Percentiles rank a stretch among this genome's conserved stretches.
Evolutionary conservation across 2,113 vertebrate genomes (phyloP).

Genomic region (Ranitomeya variabilis): DNA sequence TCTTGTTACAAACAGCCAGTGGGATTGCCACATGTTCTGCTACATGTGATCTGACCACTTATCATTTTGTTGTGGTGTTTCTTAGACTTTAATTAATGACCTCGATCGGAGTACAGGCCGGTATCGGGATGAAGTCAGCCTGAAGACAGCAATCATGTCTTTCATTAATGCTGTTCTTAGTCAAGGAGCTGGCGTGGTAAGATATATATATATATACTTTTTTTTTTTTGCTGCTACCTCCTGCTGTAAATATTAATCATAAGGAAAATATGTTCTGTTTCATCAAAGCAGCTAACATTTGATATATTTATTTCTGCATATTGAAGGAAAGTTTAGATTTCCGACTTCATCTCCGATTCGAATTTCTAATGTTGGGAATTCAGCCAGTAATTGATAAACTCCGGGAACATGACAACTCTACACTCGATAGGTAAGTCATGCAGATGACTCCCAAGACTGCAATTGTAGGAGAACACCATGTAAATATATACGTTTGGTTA

Average conservation of each 20-base stretch:
- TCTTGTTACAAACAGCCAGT: too few species aligned
- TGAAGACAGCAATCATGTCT: slow-evolving; percentile 99
- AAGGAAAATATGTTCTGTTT: neutral
- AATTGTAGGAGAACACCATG: too few species aligned
- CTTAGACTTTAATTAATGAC: slow-evolving; percentile 92
- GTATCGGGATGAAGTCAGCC: slow-evolving; percentile 95
- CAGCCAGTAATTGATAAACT: slow-evolving; percentile 98
- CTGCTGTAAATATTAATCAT: neutral
- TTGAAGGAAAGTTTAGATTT: slow-evolving; percentile 94
- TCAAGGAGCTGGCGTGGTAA: slow-evolving; percentile 95
- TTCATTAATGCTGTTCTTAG: slow-evolving; percentile 98
- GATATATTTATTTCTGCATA: neutral
- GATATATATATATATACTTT: slow-evolving; percentile 42
- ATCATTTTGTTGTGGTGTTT: neutral
- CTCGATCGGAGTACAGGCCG: slow-evolving; percentile 93
- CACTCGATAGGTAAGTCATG: slow-evolving; percentile 87
- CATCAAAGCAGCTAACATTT: neutral
- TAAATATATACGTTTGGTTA: too few species aligned
- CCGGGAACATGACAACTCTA: slow-evolving; percentile 94
- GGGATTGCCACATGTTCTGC: neutral
- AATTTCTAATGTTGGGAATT: slow-evolving; percentile 98
- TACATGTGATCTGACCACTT: neutral
- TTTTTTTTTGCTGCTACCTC: neutral
- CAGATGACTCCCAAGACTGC: too few species aligned
- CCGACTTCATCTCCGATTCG: slow-evolving; percentile 94